phyloP scores from a whole-genome alignment of 2,888 invertebrate genomes.

The Cryptus viduatorius region DNA sequence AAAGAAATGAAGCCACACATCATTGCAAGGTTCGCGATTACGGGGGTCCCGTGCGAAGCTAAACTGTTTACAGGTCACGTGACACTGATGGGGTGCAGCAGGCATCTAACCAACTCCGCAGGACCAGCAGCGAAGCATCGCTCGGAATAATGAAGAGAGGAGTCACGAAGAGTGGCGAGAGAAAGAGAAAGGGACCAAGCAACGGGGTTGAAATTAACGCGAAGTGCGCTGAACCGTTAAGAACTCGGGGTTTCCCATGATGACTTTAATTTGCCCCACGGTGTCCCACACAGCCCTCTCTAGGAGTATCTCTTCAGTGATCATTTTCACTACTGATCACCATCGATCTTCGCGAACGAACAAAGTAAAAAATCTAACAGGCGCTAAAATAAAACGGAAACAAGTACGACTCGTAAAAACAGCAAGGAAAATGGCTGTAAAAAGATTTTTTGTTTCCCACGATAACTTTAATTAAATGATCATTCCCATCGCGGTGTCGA shows the following conservation, averaged over 20 bases:
- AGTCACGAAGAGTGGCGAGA: conserved; percentile 62
- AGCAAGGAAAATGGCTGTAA: neutral
- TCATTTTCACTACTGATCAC: conserved; percentile 40
- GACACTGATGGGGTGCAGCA: conserved; percentile 75
- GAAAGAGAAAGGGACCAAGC: conserved; percentile 62
- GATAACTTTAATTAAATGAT: conserved; percentile 46
- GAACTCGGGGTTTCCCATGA: conserved; percentile 83
- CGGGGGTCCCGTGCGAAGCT: conserved; percentile 52
- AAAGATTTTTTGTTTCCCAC: conserved; percentile 55
- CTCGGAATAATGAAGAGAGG: conserved; percentile 75
- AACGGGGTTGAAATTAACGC: conserved; percentile 61
- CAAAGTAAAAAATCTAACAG: neutral
- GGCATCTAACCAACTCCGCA: conserved; percentile 67
- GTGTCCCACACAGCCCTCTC: conserved; percentile 49
- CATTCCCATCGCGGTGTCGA: conserved; percentile 7
- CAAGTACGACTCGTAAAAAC: neutral
- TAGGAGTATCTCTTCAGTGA: conserved; percentile 15
- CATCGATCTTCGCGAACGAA: conserved; percentile 45
- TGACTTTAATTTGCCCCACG: conserved; percentile 80
- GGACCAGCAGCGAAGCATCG: conserved; percentile 63
- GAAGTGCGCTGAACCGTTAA: conserved; percentile 80
- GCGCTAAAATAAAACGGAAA: neutral
- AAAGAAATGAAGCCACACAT: conserved; percentile 31
- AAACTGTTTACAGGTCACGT: conserved; percentile 81
- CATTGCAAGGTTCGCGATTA: conserved; percentile 24